These are phyloP conservation scores for Archips crataeganus DNA, from an alignment of 2,888 invertebrate species.

Conservation along the genomic window DNA sequence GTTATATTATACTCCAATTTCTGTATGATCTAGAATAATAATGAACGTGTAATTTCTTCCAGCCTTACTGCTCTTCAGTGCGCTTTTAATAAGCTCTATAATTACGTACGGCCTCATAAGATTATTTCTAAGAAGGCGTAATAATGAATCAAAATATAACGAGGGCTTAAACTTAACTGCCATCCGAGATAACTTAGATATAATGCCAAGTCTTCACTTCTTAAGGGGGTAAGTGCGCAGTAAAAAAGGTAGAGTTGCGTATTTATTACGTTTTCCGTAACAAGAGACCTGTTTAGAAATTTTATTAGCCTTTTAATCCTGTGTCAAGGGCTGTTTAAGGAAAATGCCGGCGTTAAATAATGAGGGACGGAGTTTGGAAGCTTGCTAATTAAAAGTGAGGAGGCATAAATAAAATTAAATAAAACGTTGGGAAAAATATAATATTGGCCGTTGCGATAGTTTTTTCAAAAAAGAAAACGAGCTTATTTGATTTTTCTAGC, in stretches of 20 bases:
- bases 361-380: conserved; percentile 35
- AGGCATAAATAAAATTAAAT: conserved; percentile 3
- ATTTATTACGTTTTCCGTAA: conserved; percentile 41
- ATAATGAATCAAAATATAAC: conserved; percentile 31
- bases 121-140: conserved; percentile 19
- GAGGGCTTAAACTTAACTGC: conserved; percentile 34
- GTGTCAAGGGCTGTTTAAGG: conserved; percentile 30
- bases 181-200: conserved; percentile 35
- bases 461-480: too few species aligned
- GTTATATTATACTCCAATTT: too few species aligned
- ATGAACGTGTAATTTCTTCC: conserved; percentile 5
- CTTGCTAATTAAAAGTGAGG: conserved; percentile 45
- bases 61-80: conserved; percentile 29
- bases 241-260: conserved; percentile 32
- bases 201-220: conserved; percentile 37
- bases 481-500: too few species aligned
- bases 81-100: conserved; percentile 13
- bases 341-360: conserved; percentile 34
- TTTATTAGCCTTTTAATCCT: conserved; percentile 38
- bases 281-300: conserved; percentile 34
- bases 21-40: background rate
- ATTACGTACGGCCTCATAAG: conserved; percentile 19
- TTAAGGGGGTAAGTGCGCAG: conserved; percentile 39
- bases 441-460: too few species aligned
- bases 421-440: background rate